phyloP scores from a whole-genome alignment of 2,888 invertebrate genomes.

The Drosophila rellima region DNA sequence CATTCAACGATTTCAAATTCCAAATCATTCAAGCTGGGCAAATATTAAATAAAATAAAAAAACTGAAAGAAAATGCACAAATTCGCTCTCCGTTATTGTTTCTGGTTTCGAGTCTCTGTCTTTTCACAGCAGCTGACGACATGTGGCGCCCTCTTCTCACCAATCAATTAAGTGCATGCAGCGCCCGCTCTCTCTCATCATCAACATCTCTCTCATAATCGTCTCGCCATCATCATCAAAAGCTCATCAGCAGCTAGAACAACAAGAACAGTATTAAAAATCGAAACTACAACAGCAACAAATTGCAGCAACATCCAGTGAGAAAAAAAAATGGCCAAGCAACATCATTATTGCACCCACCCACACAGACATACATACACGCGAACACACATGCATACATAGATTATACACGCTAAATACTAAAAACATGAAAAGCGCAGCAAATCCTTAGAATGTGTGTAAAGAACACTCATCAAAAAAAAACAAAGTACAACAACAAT shows the following conservation, averaged over 20 bases:
- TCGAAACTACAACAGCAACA: conserved; percentile 29
- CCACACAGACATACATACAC: conserved; percentile 38
- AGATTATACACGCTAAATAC: conserved; percentile 38
- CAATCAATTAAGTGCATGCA: conserved; percentile 49
- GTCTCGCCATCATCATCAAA: conserved; percentile 40
- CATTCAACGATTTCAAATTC: conserved; percentile 58
- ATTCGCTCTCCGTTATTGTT: conserved; percentile 30
- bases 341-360: conserved; percentile 50
- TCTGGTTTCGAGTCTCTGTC: conserved; percentile 50
- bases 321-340: conserved; percentile 42
- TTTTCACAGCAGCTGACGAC: conserved; percentile 57
- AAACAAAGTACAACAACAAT: conserved; percentile 53
- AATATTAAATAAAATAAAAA: conserved; percentile 6
- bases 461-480: conserved; percentile 63
- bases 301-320: conserved; percentile 52
- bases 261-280: conserved; percentile 43
- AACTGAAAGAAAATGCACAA: conserved; percentile 25
- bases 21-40: conserved; percentile 34
- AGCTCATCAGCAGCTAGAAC: conserved; percentile 54
- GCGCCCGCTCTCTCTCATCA: conserved; percentile 36
- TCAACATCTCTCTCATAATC: conserved; percentile 24
- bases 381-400: conserved; percentile 46
- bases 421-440: conserved; percentile 59
- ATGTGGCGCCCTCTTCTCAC: conserved; percentile 56
- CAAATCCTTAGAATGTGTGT: conserved; percentile 68